Conservation (phyloP, 1,140 invertebrate species). For the Polypedilum pembai region DNA sequence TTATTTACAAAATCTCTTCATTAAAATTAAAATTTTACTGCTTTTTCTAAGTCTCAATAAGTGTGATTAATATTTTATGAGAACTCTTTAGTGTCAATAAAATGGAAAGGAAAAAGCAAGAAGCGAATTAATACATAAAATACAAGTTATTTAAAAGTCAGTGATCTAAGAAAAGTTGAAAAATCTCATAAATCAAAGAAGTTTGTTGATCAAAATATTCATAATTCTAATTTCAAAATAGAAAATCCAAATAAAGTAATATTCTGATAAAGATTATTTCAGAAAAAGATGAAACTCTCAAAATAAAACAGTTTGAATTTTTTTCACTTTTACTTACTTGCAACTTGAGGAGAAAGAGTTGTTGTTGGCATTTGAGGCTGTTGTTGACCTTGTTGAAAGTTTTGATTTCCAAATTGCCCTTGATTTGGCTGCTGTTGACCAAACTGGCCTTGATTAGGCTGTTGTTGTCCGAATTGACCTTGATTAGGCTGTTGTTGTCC, state of each 20-base stretch:
- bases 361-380: background rate
- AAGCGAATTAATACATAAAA: background rate
- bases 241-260: background rate
- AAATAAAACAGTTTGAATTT: background rate
- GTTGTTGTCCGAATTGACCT: background rate
- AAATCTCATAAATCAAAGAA: too few species aligned
- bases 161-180: background rate
- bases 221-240: background rate
- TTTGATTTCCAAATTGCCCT: background rate
- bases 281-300: background rate
- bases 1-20: too few species aligned
- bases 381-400: background rate
- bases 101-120: background rate
- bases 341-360: background rate
- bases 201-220: background rate
- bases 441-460: background rate
- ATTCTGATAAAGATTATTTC: too few species aligned
- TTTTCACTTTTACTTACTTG: background rate
- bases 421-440: background rate
- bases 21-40: too few species aligned
- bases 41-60: background rate
- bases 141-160: background rate
- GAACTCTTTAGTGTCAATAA: background rate
- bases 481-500: background rate
- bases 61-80: background rate